phyloP scores from a whole-genome alignment of 2,888 invertebrate species.

The Plebejus argus region DNA sequence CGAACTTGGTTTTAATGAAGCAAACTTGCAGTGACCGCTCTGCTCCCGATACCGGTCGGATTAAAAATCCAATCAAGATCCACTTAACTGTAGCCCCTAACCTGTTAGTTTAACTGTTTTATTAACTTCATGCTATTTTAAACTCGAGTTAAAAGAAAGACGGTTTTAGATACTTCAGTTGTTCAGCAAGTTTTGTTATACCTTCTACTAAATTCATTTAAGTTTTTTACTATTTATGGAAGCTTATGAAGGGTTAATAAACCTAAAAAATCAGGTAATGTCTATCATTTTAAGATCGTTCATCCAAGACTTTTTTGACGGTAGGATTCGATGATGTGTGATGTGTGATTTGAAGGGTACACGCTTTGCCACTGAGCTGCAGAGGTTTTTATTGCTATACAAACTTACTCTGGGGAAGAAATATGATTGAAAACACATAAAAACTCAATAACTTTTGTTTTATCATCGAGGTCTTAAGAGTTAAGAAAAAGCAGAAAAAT shows the following conservation, averaged over 20 bases:
- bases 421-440: neutral
- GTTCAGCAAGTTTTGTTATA: neutral
- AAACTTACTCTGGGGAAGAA: no score
- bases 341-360: no score
- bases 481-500: neutral
- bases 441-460: neutral
- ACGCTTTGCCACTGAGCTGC: no score
- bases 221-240: no score
- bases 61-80: slow-evolving; percentile 35
- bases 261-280: neutral
- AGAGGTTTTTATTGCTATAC: no score
- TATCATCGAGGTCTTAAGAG: neutral
- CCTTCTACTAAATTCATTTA: neutral
- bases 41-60: slow-evolving; percentile 26
- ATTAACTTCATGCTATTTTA: neutral
- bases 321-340: no score
- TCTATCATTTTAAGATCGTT: no score
- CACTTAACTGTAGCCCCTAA: slow-evolving; percentile 23
- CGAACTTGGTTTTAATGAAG: slow-evolving; percentile 41
- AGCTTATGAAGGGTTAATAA: neutral
- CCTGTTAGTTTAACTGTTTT: slow-evolving; percentile 15
- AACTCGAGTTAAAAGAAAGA: neutral
- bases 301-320: neutral
- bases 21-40: slow-evolving; percentile 37
- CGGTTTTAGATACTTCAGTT: neutral